Conservation (phyloP, 92 coral and sea anemone species). For the Epizoanthus ramosus region DNA sequence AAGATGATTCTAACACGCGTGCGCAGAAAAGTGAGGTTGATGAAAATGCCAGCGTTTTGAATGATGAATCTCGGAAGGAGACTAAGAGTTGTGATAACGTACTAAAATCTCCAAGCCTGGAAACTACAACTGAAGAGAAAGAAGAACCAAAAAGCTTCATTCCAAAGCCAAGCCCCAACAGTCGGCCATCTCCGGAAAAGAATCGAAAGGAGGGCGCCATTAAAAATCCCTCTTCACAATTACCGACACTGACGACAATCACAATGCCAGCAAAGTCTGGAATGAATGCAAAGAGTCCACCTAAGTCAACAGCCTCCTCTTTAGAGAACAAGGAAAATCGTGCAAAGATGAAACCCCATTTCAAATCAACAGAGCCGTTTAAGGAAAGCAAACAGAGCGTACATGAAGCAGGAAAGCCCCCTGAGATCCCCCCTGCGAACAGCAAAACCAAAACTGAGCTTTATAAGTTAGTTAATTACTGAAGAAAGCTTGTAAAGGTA, state of each 20-base stretch:
- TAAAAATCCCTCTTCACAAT: background rate
- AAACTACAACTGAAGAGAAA: background rate
- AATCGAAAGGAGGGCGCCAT: background rate
- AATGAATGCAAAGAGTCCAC: background rate
- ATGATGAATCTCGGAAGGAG: background rate
- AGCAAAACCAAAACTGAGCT: background rate
- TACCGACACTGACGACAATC: background rate
- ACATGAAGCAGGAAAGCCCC: background rate
- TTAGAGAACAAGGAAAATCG: slow-evolving; percentile 25
- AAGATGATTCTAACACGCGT: slow-evolving; percentile 2
- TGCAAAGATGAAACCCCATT: background rate
- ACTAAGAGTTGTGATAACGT: background rate
- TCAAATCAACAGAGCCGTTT: background rate
- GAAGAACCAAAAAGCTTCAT: background rate
- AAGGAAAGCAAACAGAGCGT: background rate
- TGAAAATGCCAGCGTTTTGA: background rate
- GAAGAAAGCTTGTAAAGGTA: background rate
- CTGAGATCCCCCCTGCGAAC: background rate
- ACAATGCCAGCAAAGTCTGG: background rate
- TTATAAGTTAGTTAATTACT: background rate
- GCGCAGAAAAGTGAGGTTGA: background rate
- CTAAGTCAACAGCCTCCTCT: background rate
- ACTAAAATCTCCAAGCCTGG: too few species aligned
- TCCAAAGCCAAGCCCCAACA: background rate
- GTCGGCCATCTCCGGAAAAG: background rate